Conservation (phyloP, 2,888 invertebrate species). For the Andrena minutula region DNA sequence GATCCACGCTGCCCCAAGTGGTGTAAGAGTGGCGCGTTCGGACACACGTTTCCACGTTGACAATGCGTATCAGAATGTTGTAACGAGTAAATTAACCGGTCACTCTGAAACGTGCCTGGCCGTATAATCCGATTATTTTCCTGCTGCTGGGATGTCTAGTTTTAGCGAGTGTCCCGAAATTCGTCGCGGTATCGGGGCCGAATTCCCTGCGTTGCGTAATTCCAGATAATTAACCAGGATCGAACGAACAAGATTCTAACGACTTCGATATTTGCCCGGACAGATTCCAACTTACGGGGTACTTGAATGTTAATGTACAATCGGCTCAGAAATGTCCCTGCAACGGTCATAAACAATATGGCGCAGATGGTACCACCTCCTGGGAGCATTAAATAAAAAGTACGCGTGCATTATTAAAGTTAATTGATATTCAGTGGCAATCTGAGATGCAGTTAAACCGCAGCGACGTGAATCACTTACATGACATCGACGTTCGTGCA, state of each 20-base stretch:
- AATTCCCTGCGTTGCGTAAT: slow-evolving; percentile 67
- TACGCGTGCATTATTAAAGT: too few relatives aligned
- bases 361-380: too few relatives aligned
- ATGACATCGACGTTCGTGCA: too few relatives aligned
- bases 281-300: background rate
- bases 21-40: slow-evolving; percentile 28
- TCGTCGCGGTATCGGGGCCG: slow-evolving; percentile 54
- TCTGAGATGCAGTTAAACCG: too few relatives aligned
- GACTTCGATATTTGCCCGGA: slow-evolving; percentile 23
- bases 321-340: too few relatives aligned
- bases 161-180: slow-evolving; percentile 64
- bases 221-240: slow-evolving; percentile 67
- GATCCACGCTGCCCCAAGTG: slow-evolving; percentile 4
- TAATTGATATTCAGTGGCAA: too few relatives aligned
- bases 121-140: slow-evolving; percentile 74
- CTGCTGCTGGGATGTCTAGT: slow-evolving; percentile 52
- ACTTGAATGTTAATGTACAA: background rate
- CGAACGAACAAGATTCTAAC: slow-evolving; percentile 20
- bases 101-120: slow-evolving; percentile 55
- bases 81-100: slow-evolving; percentile 49
- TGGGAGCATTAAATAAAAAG: too few relatives aligned
- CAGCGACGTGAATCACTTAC: too few relatives aligned
- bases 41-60: slow-evolving; percentile 17
- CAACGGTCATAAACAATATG: too few relatives aligned
- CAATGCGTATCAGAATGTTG: slow-evolving; percentile 35